phyloP scores from a whole-genome alignment of 1,140 invertebrate genomes.

The Ruditapes philippinarum region DNA sequence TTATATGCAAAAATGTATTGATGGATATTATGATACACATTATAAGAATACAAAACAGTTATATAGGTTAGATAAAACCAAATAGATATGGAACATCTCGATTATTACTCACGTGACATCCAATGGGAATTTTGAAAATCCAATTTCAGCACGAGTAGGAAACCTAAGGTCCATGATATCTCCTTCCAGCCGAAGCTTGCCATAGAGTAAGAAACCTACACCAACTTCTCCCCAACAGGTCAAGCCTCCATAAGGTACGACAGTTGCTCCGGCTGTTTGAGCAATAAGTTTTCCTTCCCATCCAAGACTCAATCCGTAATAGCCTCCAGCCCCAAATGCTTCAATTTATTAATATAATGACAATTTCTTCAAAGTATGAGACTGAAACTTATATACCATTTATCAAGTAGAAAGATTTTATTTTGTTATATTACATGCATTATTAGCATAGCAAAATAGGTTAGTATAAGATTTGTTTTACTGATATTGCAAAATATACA shows the following conservation, averaged over 20 bases:
- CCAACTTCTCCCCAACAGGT: constrained; percentile 66
- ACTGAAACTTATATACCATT: too few relatives aligned
- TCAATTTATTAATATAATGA: background rate
- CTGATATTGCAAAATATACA: too few relatives aligned
- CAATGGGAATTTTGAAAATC: constrained; percentile 77
- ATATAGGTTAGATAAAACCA: too few relatives aligned
- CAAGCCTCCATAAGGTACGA: constrained; percentile 68
- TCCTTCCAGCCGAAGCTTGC: constrained; percentile 71
- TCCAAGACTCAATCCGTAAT: constrained; percentile 73
- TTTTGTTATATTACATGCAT: too few relatives aligned
- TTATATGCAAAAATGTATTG: too few relatives aligned
- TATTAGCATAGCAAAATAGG: too few relatives aligned
- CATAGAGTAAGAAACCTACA: constrained; percentile 69
- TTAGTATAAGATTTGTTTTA: too few relatives aligned
- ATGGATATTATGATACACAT: too few relatives aligned
- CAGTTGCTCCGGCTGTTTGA: constrained; percentile 55
- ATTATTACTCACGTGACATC: constrained; percentile 74
- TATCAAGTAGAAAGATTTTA: too few relatives aligned
- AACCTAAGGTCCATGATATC: constrained; percentile 72
- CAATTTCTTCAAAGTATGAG: background rate
- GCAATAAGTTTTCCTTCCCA: constrained; percentile 72
- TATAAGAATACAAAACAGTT: too few relatives aligned
- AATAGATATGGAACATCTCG: too few relatives aligned
- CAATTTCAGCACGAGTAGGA: constrained; percentile 75
- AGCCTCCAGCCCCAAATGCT: constrained; percentile 75